These are phyloP conservation scores for Pomatostomus ruficeps DNA, from an alignment of 2,113 vertebrate genomes.

Conservation along the genomic window DNA sequence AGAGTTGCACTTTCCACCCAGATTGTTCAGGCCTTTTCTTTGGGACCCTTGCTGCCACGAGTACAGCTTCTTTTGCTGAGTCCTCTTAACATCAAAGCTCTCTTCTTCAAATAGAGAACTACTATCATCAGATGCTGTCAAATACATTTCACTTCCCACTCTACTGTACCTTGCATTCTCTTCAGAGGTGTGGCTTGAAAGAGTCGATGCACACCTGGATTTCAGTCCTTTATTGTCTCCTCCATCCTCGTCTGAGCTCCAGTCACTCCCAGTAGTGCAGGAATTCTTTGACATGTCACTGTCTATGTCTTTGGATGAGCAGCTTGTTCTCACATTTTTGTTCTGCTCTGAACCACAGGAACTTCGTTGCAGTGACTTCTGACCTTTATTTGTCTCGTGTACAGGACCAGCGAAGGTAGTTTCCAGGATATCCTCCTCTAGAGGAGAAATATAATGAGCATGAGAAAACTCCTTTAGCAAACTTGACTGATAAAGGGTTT, in stretches of 20 bases:
- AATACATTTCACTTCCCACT: constrained; percentile 82
- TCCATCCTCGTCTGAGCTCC: constrained; percentile 78
- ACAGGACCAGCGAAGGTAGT: constrained; percentile 39
- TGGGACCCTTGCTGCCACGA: constrained; percentile 73
- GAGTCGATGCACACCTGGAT: constrained; percentile 70
- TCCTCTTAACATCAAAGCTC: constrained; percentile 70
- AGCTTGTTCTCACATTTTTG: constrained; percentile 39
- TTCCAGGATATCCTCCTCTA: constrained; percentile 75
- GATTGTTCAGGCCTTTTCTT: constrained; percentile 65
- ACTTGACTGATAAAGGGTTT: background rate
- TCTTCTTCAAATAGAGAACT: constrained; percentile 91
- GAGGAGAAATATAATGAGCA: constrained; percentile 33
- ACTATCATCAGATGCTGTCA: constrained; percentile 91
- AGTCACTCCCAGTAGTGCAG: constrained; percentile 68
- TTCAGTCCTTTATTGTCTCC: constrained; percentile 50
- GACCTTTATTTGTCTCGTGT: constrained; percentile 50
- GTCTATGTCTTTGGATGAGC: constrained; percentile 48
- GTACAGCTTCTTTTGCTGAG: constrained; percentile 68
- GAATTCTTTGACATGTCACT: constrained; percentile 62
- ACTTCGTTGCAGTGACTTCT: constrained; percentile 54
- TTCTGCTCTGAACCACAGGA: constrained; percentile 47
- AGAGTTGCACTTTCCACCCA: constrained; percentile 47
- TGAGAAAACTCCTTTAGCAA: constrained; percentile 35
- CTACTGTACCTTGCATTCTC: constrained; percentile 73
- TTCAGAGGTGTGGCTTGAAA: constrained; percentile 80